Evolutionary conservation across 2,888 invertebrate species (phyloP).

Genomic region (Apodemia zela): DNA sequence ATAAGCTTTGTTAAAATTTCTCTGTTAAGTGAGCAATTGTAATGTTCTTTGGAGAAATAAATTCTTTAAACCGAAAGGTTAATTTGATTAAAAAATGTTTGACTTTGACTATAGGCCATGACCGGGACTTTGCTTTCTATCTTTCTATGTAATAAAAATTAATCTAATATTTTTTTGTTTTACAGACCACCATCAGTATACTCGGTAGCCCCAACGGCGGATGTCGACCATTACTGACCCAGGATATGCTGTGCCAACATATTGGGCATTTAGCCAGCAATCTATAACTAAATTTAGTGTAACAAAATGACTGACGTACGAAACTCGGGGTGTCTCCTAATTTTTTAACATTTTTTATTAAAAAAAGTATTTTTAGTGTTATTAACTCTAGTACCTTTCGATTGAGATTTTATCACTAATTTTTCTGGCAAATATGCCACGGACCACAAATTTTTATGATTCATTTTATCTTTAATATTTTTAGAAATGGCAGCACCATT

Average conservation of each 20-base stretch:
- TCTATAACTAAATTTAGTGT: constrained; percentile 38
- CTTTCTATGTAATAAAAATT: background rate
- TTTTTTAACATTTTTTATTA: constrained; percentile 29
- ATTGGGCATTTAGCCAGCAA: constrained; percentile 37
- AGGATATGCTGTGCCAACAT: constrained; percentile 53
- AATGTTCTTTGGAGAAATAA: no score
- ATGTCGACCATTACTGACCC: constrained; percentile 68
- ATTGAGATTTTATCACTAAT: constrained; percentile 16
- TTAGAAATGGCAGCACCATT: constrained; percentile 13
- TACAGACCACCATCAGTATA: constrained; percentile 72
- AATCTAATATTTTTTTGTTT: constrained; percentile 21
- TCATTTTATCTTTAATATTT: constrained; percentile 22
- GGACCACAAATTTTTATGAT: constrained; percentile 18
- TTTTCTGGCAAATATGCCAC: constrained; percentile 13
- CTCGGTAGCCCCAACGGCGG: constrained; percentile 63
- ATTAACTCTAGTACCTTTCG: constrained; percentile 23
- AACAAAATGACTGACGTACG: constrained; percentile 48
- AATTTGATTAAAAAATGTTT: no score
- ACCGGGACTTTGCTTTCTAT: no score
- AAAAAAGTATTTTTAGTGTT: constrained; percentile 15
- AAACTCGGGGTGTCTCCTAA: constrained; percentile 47
- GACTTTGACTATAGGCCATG: no score
- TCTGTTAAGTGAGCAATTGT: no score
- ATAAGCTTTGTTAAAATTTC: no score
- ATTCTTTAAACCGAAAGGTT: no score